Percentiles rank a stretch among this genome's conserved stretches.
phyloP scores from a whole-genome alignment of 2,888 invertebrate species.

The Hemaris fuciformis region DNA sequence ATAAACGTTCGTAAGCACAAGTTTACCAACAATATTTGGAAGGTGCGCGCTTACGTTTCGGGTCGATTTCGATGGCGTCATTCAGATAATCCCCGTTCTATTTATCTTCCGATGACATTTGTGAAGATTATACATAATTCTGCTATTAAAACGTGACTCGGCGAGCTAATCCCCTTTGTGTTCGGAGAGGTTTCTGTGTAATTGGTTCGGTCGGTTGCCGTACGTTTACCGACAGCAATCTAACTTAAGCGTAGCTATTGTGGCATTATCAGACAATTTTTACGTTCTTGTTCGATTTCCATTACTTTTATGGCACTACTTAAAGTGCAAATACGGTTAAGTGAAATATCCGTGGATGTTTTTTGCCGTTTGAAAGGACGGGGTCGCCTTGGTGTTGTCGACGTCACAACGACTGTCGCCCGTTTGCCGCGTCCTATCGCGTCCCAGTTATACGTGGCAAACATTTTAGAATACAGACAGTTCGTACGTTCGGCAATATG shows the following conservation, averaged over 20 bases:
- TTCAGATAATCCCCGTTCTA: constrained; percentile 16
- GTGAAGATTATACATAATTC: constrained; percentile 41
- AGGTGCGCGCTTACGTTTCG: background rate
- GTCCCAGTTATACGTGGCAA: background rate
- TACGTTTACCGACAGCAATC: background rate
- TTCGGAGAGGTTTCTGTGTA: constrained; percentile 39
- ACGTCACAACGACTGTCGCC: constrained; percentile 1
- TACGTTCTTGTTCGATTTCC: background rate
- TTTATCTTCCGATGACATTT: constrained; percentile 34
- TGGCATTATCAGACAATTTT: background rate
- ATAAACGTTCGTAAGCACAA: background rate
- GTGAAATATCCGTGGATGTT: background rate
- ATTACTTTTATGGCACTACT: background rate
- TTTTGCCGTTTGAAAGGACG: background rate
- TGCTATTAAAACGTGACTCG: constrained; percentile 47
- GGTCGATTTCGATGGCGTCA: constrained; percentile 14
- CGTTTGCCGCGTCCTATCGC: constrained; percentile 1
- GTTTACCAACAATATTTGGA: background rate
- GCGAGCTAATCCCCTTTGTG: constrained; percentile 37
- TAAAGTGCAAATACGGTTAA: constrained; percentile 1
- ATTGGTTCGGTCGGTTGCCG: constrained; percentile 18
- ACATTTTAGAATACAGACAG: background rate
- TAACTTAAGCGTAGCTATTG: background rate
- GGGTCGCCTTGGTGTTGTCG: background rate
- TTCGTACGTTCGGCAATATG: background rate